Conservation (phyloP, 35 echinoderm and acorn worm genomes). For the Amphiura filiformis region DNA sequence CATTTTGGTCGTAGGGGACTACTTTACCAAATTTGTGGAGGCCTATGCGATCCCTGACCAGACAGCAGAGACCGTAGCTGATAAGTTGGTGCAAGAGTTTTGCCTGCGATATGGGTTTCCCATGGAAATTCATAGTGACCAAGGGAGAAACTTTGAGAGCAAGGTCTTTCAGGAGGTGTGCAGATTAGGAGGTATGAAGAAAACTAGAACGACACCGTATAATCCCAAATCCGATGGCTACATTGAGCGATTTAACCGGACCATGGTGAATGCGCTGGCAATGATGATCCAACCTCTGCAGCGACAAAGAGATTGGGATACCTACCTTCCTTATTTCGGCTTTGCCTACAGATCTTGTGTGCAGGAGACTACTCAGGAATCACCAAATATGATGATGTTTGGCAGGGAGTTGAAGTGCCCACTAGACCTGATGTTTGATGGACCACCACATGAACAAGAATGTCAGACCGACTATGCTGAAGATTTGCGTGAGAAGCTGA, state of each 20-base stretch:
- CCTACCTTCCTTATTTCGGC: constrained; percentile 11
- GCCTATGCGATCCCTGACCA: constrained; percentile 29
- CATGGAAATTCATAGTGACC: constrained; percentile 47
- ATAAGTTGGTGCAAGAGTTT: constrained; percentile 32
- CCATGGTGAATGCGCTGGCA: constrained; percentile 1
- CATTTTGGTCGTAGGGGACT: constrained; percentile 33
- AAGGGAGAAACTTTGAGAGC: constrained; percentile 37
- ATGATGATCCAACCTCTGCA: constrained; percentile 10
- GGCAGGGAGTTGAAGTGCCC: constrained; percentile 33
- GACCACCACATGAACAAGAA: neutral
- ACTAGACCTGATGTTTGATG: constrained; percentile 16
- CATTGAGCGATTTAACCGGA: constrained; percentile 36
- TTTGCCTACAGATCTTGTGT: constrained; percentile 20
- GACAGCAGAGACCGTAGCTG: constrained; percentile 22
- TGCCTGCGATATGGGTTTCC: constrained; percentile 26
- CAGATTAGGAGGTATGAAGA: neutral
- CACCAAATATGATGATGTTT: constrained; percentile 44
- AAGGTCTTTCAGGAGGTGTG: constrained; percentile 28
- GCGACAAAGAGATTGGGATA: constrained; percentile 33
- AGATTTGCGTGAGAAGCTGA: neutral
- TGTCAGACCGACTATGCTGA: neutral
- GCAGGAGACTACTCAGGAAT: constrained; percentile 24
- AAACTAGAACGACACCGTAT: constrained; percentile 25
- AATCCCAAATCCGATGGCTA: constrained; percentile 41
- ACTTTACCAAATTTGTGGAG: constrained; percentile 34